Evolutionary conservation across 1,140 invertebrate genomes (phyloP).

Genomic region (Acromyrmex charruanus): DNA sequence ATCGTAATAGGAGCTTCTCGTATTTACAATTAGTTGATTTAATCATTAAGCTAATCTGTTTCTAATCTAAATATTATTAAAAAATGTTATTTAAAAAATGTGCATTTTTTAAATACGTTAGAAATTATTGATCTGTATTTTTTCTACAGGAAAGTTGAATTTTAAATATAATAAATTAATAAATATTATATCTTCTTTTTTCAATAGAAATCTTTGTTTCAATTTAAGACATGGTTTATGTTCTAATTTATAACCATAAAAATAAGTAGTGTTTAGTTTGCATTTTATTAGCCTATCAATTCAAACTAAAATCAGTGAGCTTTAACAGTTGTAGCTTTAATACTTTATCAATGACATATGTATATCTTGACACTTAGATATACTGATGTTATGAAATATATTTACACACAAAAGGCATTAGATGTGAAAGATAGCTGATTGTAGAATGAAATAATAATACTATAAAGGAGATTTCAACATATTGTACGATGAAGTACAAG

Average conservation of each 20-base stretch:
- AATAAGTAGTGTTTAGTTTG: background rate
- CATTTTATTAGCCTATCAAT: background rate
- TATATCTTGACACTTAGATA: background rate
- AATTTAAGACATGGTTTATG: background rate
- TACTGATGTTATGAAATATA: background rate
- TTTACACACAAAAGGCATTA: background rate
- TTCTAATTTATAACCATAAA: background rate
- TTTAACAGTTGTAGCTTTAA: background rate
- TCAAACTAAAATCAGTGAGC: background rate
- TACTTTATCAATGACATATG: background rate
- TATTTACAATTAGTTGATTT: too few species aligned
- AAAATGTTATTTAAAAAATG: background rate
- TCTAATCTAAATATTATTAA: too few species aligned
- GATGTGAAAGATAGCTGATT: constrained; percentile 33
- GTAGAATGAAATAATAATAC: constrained; percentile 9
- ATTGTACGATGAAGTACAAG: constrained; percentile 15
- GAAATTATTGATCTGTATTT: background rate
- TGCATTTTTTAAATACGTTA: background rate
- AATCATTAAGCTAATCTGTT: too few species aligned
- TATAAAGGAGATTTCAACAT: constrained; percentile 47
- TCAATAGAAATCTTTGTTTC: background rate
- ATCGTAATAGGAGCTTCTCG: too few species aligned
- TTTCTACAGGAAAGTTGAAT: background rate
- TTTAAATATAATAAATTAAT: background rate
- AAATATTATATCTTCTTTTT: background rate